These are phyloP conservation scores for Jordanella pulchra DNA, from an alignment of 2,797 vertebrate species.

Conservation along the genomic window DNA sequence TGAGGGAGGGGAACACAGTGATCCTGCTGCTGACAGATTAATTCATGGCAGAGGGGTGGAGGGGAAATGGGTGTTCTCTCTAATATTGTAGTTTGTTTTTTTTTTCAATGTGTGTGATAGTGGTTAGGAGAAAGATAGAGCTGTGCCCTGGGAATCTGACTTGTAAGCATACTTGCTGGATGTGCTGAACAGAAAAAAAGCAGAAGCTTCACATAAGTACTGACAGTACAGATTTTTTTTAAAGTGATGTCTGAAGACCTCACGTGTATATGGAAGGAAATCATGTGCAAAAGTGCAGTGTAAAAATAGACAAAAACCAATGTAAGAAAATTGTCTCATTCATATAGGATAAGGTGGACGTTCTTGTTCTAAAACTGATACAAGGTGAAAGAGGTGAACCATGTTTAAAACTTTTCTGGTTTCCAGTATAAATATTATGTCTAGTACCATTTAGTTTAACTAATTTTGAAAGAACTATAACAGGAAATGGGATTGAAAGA, in stretches of 20 bases:
- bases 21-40: conserved; percentile 60
- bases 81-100: conserved; percentile 37
- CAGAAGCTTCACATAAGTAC: conserved; percentile 14
- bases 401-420: neutral
- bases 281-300: neutral
- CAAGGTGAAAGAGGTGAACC: too few relatives aligned
- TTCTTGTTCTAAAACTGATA: neutral
- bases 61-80: conserved; percentile 16
- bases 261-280: neutral
- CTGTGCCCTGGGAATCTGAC: conserved; percentile 33
- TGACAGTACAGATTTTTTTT: conserved; percentile 1
- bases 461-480: too few relatives aligned
- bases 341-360: neutral
- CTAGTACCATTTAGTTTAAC: neutral
- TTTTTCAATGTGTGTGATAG: conserved; percentile 52
- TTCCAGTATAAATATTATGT: neutral
- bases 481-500: too few relatives aligned
- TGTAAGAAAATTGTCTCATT: neutral
- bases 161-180: conserved; percentile 22
- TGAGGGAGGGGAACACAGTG: conserved; percentile 38
- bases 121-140: conserved; percentile 36
- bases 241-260: neutral
- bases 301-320: neutral
- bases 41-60: conserved; percentile 33
- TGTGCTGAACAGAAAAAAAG: conserved; percentile 36